phyloP scores from a whole-genome alignment of 2,113 vertebrate genomes.

The Lepus europaeus region DNA sequence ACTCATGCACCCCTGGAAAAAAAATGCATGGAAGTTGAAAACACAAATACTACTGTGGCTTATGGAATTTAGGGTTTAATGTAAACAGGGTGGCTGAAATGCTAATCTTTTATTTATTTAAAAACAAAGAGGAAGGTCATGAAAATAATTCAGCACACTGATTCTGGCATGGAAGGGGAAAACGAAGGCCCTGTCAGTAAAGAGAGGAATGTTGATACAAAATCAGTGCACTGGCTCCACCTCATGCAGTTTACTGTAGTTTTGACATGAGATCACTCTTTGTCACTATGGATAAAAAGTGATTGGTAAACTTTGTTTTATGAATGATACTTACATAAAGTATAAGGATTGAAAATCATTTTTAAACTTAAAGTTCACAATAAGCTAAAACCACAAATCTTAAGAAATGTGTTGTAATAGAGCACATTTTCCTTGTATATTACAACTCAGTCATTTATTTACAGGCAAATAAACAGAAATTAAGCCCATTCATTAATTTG shows the following conservation, averaged over 20 bases:
- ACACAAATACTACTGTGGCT: constrained; percentile 77
- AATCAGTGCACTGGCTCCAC: constrained; percentile 65
- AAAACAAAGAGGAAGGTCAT: constrained; percentile 77
- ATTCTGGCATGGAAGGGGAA: constrained; percentile 66
- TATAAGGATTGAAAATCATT: constrained; percentile 45
- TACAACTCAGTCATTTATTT: constrained; percentile 72
- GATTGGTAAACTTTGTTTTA: constrained; percentile 80
- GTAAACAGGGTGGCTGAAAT: constrained; percentile 79
- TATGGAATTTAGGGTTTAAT: constrained; percentile 82
- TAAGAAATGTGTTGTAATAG: constrained; percentile 75
- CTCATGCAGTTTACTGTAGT: constrained; percentile 71
- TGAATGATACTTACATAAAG: constrained; percentile 68
- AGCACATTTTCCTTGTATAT: constrained; percentile 65
- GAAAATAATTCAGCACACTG: constrained; percentile 77
- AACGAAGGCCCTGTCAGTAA: constrained; percentile 72
- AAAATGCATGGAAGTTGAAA: constrained; percentile 76
- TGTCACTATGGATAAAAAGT: constrained; percentile 69
- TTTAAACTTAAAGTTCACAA: constrained; percentile 46
- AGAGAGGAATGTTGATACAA: constrained; percentile 73
- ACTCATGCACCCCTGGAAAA: constrained; percentile 62
- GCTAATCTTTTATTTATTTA: constrained; percentile 86
- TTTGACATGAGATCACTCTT: constrained; percentile 68
- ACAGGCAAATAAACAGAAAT: constrained; percentile 82
- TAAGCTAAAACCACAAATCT: constrained; percentile 74
- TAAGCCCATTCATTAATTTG: constrained; percentile 84